Conservation (phyloP, 53 echinoderm and acorn worm genomes). For the Luidia sarsii region DNA sequence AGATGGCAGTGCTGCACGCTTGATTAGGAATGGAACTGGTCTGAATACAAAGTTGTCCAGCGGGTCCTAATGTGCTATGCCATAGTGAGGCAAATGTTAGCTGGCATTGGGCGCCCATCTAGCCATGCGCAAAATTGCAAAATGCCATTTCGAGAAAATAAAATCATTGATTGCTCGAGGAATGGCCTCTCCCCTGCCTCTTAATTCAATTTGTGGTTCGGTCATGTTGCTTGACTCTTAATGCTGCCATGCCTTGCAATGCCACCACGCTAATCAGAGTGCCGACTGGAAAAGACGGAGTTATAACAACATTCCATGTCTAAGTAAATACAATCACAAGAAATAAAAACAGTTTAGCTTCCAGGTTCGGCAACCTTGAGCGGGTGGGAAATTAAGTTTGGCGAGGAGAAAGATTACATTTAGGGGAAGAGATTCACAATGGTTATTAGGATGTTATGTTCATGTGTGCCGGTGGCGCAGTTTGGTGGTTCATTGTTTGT, state of each 20-base stretch:
- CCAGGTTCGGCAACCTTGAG: conserved; percentile 26
- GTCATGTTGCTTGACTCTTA: conserved; percentile 26
- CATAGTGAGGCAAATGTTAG: conserved; percentile 13
- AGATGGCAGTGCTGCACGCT: neutral
- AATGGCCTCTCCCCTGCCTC: conserved; percentile 20
- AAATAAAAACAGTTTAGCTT: conserved; percentile 45
- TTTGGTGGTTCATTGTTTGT: neutral
- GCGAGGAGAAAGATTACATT: conserved; percentile 18
- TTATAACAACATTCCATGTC: conserved; percentile 43
- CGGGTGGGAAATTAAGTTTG: conserved; percentile 43
- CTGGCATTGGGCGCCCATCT: neutral
- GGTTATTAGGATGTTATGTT: neutral
- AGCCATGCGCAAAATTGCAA: conserved; percentile 47
- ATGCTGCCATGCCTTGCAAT: neutral
- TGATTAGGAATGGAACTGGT: neutral
- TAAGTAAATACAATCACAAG: conserved; percentile 33
- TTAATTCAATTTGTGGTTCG: conserved; percentile 43
- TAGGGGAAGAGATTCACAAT: neutral
- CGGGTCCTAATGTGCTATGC: no score
- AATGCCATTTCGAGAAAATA: conserved; percentile 50
- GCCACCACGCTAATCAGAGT: neutral
- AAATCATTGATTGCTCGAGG: conserved; percentile 22
- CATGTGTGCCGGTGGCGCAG: neutral
- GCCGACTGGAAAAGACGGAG: neutral
- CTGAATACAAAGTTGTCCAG: conserved; percentile 1